Conservation (phyloP, 2,113 vertebrate species). For the Pelecanus crispus region DNA sequence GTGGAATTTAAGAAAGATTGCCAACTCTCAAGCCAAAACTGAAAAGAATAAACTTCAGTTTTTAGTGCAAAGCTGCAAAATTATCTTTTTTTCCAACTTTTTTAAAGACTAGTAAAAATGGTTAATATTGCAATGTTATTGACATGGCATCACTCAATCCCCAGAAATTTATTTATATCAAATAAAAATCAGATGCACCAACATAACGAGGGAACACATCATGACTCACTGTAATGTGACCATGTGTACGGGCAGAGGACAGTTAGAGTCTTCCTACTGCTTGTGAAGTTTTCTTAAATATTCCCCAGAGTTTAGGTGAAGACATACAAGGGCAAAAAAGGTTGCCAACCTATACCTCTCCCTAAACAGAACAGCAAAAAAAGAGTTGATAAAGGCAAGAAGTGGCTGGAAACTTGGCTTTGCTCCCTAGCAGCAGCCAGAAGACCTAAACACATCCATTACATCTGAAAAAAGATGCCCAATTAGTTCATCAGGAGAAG, state of each 20-base stretch:
- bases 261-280: background rate
- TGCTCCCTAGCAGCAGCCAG: background rate
- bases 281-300: background rate
- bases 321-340: background rate
- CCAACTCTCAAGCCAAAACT: background rate
- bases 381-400: background rate
- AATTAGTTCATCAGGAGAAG: too few species aligned
- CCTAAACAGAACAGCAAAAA: background rate
- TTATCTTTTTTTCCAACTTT: background rate
- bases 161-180: background rate
- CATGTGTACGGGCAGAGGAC: background rate
- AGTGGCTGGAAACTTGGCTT: background rate
- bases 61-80: background rate
- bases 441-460: background rate
- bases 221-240: background rate
- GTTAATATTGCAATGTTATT: background rate
- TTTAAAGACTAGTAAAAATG: background rate
- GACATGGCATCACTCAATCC: background rate
- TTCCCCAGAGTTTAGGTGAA: background rate
- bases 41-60: background rate
- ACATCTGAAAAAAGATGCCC: background rate
- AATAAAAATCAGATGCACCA: background rate
- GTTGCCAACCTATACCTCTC: background rate
- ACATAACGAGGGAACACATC: background rate
- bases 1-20: constrained; percentile 11